Evolutionary conservation across 2,113 vertebrate species (phyloP), one percentile per base, ranked within the genome.

Genomic region (Arvicanthis niloticus): DNA sequence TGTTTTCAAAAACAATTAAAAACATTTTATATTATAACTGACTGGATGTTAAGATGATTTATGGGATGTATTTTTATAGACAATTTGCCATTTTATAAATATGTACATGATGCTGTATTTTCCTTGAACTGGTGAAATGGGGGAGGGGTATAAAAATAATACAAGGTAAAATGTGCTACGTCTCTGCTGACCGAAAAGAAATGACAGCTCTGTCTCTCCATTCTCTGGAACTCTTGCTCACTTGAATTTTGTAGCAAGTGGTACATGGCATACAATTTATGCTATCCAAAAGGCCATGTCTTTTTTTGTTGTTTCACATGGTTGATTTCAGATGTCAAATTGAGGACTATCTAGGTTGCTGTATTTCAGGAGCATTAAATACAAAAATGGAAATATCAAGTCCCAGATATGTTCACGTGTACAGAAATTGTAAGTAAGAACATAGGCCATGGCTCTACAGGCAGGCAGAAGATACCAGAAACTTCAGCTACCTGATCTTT

Each of bases 1-100:
- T 99, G 99, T 99, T 99, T 99, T 99, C 99, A 99, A 99, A 99
- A 99, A 99, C 99, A 98, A 99, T 99, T 98, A 99, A 99, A 99
- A 99, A 98, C 98, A 99, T 99, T 99, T 99, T 99, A 99, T 99
- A 99, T 99, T 98, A 99, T 98, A 98, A 98, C 95, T 88, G 10
- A 96, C 94, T 97, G 97, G 92, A 81, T 94, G 76, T 93, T 95
- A 93, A 96, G 89, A 62, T 98, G 86, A 68, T 98, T 97, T 97
- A 40, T 92, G 94, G 51, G 17, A 4, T 88, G 10, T 48, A 1
- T 89, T 88, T 92, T 94, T 88, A n/a, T n/a, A 40, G 87, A 24
- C 6, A 34, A 34, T 62, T 10, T 86, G 76, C 56, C 58, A 34
- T 95, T 92, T 91, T 97, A 34, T 51, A 87, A 77, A 75, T 80